Base-by-base conservation (phyloP, 2,888 invertebrate species). In the Drosophila robusta region DNA sequence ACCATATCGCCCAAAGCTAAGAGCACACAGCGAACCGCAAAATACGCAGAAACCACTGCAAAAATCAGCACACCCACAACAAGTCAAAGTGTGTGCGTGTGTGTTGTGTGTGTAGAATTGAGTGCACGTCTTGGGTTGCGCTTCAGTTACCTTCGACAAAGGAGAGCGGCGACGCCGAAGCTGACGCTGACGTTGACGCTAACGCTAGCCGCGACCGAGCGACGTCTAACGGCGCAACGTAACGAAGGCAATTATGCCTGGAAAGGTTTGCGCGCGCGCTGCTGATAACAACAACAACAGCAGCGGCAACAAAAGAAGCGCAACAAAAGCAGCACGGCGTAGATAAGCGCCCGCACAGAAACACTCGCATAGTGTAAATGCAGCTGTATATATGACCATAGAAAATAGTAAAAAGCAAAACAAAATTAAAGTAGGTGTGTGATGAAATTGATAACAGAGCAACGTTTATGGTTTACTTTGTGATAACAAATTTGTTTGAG, bases 141-240 rank as follows among this genome's bases (percentile, higher is more conserved):
- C 80, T 83, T 86, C 87, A 82, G 87, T 83, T 82, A 72, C 87
- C 84, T 80, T 83, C 78, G 66, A 87, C 87, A 86, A 83, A 72
- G 70, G 62, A 70, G 66, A 64, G 65, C 70, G 65, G 65, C 78
- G 73, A 57, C 50, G 82, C 50, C 67, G 29, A 42, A 36, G 71
- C 39, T 51, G 45, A 57, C 57, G 60, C 18, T 18, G 18, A 18
- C 18, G 18, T 44, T 47, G 49, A 46, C 75, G 71, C 39, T 51
- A 42, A 57, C 57, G 60, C 52, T 45, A 42, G 46, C 75, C 22
- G 63, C 77, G 57, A 61, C 60, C 24, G 67, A 47, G 58, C 60
- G 39, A 26, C 54, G 64, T 72, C 73, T 75, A 77, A 75, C 75
- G 60, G 77, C 67, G 45, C 26, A 71, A 49, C 45, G 38, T 26